phyloP scores from a whole-genome alignment of 2,888 invertebrate genomes.

The Bruchidius siliquastri region DNA sequence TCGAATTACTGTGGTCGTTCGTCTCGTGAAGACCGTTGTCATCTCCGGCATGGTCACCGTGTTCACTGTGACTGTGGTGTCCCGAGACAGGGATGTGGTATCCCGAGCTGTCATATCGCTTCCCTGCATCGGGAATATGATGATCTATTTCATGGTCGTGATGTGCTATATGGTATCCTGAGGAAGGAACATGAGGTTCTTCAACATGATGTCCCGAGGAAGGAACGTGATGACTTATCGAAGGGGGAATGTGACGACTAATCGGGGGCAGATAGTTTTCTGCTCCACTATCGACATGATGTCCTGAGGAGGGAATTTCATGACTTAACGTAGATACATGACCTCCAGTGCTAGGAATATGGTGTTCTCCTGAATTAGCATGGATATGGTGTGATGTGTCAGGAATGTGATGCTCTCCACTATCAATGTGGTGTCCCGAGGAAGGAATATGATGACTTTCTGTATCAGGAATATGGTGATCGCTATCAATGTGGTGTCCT shows the following conservation, averaged over 20 bases:
- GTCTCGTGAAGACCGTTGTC: background rate
- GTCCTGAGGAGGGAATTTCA: background rate
- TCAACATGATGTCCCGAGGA: background rate
- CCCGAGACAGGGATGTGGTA: background rate
- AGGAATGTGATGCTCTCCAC: no score
- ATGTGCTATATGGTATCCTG: no score
- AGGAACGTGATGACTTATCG: background rate
- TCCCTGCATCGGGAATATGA: background rate
- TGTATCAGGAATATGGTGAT: background rate
- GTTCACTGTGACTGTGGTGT: background rate
- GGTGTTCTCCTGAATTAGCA: background rate
- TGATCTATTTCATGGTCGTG: background rate
- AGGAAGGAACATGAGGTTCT: background rate
- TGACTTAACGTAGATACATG: background rate
- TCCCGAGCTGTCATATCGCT: background rate
- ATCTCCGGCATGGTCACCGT: background rate
- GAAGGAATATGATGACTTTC: no score
- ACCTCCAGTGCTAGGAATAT: background rate
- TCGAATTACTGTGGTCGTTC: background rate
- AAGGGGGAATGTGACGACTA: no score
- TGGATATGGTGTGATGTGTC: background rate
- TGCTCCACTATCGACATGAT: background rate
- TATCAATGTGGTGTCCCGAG: no score
- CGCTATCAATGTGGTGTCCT: background rate
- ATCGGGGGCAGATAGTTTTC: background rate